A percentile compares a stretch with the other conserved stretches of the same genome.
Evolutionary conservation across 2,797 vertebrate genomes (phyloP).

Genomic region (Apogon hyalosoma): DNA sequence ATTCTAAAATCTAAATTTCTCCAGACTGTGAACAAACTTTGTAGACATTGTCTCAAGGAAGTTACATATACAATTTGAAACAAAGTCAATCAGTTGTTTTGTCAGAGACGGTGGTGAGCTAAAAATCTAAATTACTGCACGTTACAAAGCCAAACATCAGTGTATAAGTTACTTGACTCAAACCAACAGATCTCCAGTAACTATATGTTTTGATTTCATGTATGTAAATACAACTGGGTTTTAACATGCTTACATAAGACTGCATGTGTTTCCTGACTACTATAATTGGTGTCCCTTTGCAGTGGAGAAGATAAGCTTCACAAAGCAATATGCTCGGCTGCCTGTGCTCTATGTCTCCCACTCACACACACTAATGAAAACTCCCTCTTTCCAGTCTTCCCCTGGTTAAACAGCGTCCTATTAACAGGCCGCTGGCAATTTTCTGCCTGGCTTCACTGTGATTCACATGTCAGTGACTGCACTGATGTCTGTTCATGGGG

Average conservation of each 20-base stretch:
- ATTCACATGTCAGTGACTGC: slow-evolving; percentile 66
- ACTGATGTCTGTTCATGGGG: slow-evolving; percentile 42
- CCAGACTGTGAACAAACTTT: too few species aligned
- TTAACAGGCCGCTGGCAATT: slow-evolving; percentile 72
- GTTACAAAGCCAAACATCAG: too few species aligned
- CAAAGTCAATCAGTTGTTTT: too few species aligned
- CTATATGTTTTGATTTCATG: neutral
- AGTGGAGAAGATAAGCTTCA: slow-evolving; percentile 25
- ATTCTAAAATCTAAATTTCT: too few species aligned
- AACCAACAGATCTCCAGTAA: too few species aligned
- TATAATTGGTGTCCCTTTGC: neutral
- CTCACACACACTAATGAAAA: slow-evolving; percentile 18
- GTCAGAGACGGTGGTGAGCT: too few species aligned
- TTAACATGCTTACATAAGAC: neutral
- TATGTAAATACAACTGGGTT: neutral
- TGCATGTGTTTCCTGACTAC: neutral
- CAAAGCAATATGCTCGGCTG: slow-evolving; percentile 9
- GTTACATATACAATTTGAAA: too few species aligned
- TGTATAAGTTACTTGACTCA: too few species aligned
- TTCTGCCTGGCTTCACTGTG: slow-evolving; percentile 67
- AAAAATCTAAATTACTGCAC: too few species aligned
- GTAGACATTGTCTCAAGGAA: too few species aligned
- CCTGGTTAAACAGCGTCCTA: slow-evolving; percentile 67
- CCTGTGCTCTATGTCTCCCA: neutral
- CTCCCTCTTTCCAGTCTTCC: slow-evolving; percentile 27